Conservation (phyloP, 2,888 invertebrate genomes). For the Lysandra bellargus region DNA sequence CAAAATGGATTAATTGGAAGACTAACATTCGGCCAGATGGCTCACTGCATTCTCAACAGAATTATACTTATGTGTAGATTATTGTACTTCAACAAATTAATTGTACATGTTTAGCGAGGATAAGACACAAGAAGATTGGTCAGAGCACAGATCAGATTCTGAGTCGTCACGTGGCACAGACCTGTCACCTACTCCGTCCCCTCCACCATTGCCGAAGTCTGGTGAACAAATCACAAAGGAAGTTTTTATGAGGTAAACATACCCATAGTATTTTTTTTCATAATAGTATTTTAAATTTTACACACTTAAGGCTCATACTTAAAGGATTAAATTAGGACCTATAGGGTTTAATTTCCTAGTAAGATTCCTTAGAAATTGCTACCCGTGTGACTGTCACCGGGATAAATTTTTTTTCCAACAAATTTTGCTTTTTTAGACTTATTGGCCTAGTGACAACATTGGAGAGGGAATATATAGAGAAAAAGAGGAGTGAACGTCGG, state of each 20-base stretch:
- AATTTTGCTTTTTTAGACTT: slow-evolving; percentile 49
- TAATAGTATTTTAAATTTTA: too few species aligned
- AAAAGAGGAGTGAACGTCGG: slow-evolving; percentile 67
- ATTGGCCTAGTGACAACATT: slow-evolving; percentile 67
- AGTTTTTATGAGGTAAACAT: slow-evolving; percentile 63
- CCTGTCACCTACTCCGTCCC: slow-evolving; percentile 67
- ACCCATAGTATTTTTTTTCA: background rate
- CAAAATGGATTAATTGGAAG: too few species aligned
- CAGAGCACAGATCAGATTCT: slow-evolving; percentile 60
- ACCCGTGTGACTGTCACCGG: too few species aligned
- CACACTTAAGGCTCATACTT: too few species aligned
- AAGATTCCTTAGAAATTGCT: too few species aligned
- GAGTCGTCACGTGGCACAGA: slow-evolving; percentile 57
- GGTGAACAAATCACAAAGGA: slow-evolving; percentile 65
- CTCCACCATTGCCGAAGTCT: slow-evolving; percentile 62
- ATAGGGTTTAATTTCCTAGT: too few species aligned
- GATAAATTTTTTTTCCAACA: background rate
- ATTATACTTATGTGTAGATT: too few species aligned
- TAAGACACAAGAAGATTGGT: slow-evolving; percentile 57
- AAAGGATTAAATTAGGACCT: too few species aligned
- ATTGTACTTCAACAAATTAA: too few species aligned
- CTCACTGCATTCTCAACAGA: too few species aligned
- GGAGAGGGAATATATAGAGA: slow-evolving; percentile 66
- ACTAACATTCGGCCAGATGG: too few species aligned
- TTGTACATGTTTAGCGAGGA: slow-evolving; percentile 47